These are phyloP conservation scores for Muraenolepis orangiensis DNA, from an alignment of 2,797 vertebrate genomes.

Conservation along the genomic window DNA sequence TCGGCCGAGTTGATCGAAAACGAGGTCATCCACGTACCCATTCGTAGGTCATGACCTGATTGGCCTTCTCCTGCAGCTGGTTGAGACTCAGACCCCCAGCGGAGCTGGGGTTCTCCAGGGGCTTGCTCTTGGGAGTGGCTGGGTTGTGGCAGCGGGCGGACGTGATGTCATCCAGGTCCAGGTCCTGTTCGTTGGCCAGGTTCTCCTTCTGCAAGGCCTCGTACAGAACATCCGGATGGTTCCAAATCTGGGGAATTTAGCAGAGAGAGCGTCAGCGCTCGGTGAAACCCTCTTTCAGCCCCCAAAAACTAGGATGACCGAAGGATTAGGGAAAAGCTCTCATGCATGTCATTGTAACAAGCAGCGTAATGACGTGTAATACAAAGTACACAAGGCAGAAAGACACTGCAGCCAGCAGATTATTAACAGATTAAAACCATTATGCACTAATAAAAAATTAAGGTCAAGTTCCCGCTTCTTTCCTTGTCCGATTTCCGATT, in stretches of 20 bases:
- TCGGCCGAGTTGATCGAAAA: neutral
- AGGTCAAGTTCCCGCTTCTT: neutral
- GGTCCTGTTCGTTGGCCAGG: slow-evolving; percentile 89
- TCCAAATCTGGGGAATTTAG: slow-evolving; percentile 84
- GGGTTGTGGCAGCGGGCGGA: slow-evolving; percentile 67
- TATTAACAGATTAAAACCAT: neutral
- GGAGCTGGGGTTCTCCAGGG: slow-evolving; percentile 74
- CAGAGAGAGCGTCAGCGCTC: neutral
- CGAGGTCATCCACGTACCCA: slow-evolving; percentile 82
- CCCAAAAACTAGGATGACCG: neutral
- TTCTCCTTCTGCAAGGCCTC: slow-evolving; percentile 95
- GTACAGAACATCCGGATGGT: slow-evolving; percentile 95
- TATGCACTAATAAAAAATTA: neutral
- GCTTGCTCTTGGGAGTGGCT: slow-evolving; percentile 77
- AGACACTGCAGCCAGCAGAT: neutral
- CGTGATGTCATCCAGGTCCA: slow-evolving; percentile 92
- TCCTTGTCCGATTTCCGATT: neutral
- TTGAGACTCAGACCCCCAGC: slow-evolving; percentile 84
- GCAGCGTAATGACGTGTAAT: neutral
- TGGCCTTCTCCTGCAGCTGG: slow-evolving; percentile 90
- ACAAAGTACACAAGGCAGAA: neutral
- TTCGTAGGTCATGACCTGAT: slow-evolving; percentile 95
- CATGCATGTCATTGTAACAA: neutral
- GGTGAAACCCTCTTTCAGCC: neutral
- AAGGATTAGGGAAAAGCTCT: neutral